Evolutionary conservation across 1,140 invertebrate species (phyloP).

Genomic region (Temnothorax nylanderi): DNA sequence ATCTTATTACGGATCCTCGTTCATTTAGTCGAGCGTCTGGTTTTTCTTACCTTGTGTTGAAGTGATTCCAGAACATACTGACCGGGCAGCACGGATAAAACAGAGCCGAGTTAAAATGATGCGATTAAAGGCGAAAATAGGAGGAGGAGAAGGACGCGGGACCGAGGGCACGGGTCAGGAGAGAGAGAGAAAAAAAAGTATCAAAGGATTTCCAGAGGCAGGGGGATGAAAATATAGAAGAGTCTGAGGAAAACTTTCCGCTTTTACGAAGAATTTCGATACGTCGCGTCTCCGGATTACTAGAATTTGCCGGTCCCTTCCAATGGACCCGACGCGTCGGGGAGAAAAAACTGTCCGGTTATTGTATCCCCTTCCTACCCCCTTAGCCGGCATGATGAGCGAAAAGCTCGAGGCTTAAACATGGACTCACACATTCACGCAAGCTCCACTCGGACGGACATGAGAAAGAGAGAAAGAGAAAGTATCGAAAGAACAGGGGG

Average conservation of each 20-base stretch:
- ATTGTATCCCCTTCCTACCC: conserved; percentile 36
- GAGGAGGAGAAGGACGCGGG: conserved; percentile 71
- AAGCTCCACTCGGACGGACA: conserved; percentile 82
- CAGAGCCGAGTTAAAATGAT: conserved; percentile 86
- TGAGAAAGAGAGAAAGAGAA: conserved; percentile 72
- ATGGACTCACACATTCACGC: conserved; percentile 82
- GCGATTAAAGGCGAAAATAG: conserved; percentile 77
- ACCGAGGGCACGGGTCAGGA: conserved; percentile 72
- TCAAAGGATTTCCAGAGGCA: conserved; percentile 49
- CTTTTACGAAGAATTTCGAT: conserved; percentile 56
- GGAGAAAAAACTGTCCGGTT: conserved; percentile 58
- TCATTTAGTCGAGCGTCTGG: conserved; percentile 56
- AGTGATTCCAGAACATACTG: conserved; percentile 99
- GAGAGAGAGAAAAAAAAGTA: conserved; percentile 3
- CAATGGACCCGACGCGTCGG: conserved; percentile 17
- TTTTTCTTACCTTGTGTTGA: conserved; percentile 97
- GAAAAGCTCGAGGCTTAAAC: conserved; percentile 78
- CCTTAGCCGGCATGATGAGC: conserved; percentile 40
- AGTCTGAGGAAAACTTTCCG: conserved; percentile 43
- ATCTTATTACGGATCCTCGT: conserved; percentile 57
- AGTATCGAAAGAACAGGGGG: conserved; percentile 40
- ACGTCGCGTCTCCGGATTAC: conserved; percentile 51
- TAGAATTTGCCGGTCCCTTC: conserved; percentile 39
- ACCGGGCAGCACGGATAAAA: conserved; percentile 89
- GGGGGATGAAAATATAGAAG: conserved; percentile 17